Conservation (phyloP, 2,797 vertebrate species). For the Antrozous pallidus region DNA sequence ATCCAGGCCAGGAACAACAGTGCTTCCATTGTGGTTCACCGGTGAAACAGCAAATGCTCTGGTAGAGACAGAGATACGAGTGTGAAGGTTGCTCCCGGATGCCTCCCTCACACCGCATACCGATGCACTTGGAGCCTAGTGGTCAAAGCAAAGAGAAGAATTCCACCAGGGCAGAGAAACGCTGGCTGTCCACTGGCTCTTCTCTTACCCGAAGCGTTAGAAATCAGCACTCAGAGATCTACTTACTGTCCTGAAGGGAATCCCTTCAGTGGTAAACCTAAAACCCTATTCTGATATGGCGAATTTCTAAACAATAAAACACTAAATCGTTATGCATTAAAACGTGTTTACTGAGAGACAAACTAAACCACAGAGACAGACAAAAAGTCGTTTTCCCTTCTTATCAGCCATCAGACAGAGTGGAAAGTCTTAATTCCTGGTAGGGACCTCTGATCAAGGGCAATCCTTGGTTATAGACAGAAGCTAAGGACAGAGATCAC, state of each 20-base stretch:
- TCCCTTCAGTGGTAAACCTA: neutral
- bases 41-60: neutral
- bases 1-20: neutral
- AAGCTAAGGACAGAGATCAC: neutral
- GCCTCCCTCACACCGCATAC: neutral
- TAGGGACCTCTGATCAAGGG: neutral
- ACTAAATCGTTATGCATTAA: neutral
- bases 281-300: neutral
- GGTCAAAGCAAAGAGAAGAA: neutral
- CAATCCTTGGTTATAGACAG: neutral
- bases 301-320: neutral
- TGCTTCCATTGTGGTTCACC: neutral
- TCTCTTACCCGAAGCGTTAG: neutral
- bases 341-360: neutral
- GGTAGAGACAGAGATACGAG: neutral
- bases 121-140: neutral
- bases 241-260: neutral
- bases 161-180: neutral
- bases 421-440: neutral
- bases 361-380: neutral
- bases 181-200: neutral
- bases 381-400: neutral
- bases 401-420: neutral
- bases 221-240: neutral
- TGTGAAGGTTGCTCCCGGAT: neutral